phyloP scores from a whole-genome alignment of 2,113 vertebrate species.

The Oriolus oriolus region DNA sequence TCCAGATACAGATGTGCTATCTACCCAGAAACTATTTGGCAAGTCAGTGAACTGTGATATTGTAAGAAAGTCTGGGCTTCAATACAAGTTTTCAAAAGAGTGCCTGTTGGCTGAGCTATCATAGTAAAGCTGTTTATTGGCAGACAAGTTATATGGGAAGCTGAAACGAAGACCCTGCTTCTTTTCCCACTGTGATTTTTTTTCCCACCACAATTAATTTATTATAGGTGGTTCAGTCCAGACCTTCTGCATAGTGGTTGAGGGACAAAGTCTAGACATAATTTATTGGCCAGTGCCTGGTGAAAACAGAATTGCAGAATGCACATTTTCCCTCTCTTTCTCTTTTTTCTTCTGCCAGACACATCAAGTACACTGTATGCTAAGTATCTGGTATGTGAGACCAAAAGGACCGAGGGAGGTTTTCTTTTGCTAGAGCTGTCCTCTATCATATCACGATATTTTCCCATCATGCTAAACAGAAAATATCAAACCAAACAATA shows the following conservation, averaged over 20 bases:
- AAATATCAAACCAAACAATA: conserved; percentile 19
- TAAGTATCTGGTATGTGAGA: conserved; percentile 36
- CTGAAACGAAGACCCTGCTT: conserved; percentile 57
- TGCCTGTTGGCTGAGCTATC: conserved; percentile 51
- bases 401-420: background rate
- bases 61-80: conserved; percentile 57
- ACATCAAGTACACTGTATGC: background rate
- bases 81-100: conserved; percentile 55
- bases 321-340: conserved; percentile 20
- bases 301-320: conserved; percentile 55
- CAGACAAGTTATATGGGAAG: conserved; percentile 45
- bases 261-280: conserved; percentile 67
- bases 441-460: background rate
- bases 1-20: conserved; percentile 59
- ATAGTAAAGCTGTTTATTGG: conserved; percentile 61
- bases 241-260: conserved; percentile 41
- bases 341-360: conserved; percentile 23
- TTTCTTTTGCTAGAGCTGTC: background rate
- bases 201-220: conserved; percentile 62
- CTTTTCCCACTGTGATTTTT: conserved; percentile 57
- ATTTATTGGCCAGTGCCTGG: conserved; percentile 43
- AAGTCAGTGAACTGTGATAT: conserved; percentile 55
- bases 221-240: conserved; percentile 55
- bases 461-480: background rate
- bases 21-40: conserved; percentile 66